phyloP scores from a whole-genome alignment of 2,888 invertebrate genomes.

The Drosophila atripex region DNA sequence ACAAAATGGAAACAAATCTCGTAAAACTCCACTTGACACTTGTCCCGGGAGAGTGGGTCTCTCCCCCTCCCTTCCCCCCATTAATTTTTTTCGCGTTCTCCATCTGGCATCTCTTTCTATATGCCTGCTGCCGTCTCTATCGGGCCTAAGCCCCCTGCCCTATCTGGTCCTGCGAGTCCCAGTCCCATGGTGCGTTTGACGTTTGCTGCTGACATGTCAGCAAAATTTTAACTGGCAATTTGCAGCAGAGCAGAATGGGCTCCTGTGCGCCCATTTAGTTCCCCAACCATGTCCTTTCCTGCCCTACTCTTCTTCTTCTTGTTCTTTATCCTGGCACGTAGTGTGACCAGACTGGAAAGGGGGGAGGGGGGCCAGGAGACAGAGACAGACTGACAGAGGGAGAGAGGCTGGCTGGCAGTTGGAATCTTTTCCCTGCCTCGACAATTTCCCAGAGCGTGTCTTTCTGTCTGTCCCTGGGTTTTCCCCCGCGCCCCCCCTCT shows the following conservation, averaged over 20 bases:
- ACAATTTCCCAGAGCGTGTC: constrained; percentile 55
- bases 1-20: constrained; percentile 34
- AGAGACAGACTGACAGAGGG: constrained; percentile 17
- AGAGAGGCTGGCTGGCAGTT: constrained; percentile 13
- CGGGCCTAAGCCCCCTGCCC: not conserved
- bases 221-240: constrained; percentile 78
- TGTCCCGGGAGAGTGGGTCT: constrained; percentile 18
- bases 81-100: not conserved
- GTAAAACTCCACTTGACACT: constrained; percentile 39
- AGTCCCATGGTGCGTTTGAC: constrained; percentile 53
- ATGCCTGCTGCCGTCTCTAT: not conserved
- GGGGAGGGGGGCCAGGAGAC: constrained; percentile 18
- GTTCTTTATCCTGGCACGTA: constrained; percentile 21
- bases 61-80: too few relatives aligned
- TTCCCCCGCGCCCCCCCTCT: too few relatives aligned
- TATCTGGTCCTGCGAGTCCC: constrained; percentile 30
- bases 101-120: not conserved
- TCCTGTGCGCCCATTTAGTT: constrained; percentile 51
- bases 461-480: constrained; percentile 16
- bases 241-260: constrained; percentile 63
- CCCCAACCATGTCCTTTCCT: not conserved
- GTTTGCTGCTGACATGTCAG: constrained; percentile 78
- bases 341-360: constrained; percentile 16
- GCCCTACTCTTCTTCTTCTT: not conserved
- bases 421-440: constrained; percentile 22